These are phyloP conservation scores for Conops quadrifasciatus DNA, from an alignment of 2,888 invertebrate species.

Conservation along the genomic window DNA sequence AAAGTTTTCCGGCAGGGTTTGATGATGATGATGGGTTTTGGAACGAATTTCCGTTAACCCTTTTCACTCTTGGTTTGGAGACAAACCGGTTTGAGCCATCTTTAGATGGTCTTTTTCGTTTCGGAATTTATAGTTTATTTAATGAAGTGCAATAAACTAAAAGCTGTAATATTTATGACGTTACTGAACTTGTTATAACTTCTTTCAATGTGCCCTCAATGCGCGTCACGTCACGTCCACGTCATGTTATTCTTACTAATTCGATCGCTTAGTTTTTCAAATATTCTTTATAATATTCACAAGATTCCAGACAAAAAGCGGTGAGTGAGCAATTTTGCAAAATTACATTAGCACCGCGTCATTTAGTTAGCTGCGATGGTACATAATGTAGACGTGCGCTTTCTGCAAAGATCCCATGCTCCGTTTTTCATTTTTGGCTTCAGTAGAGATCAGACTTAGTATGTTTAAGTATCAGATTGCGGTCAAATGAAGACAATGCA, in stretches of 20 bases:
- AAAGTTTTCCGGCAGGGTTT: too few relatives aligned
- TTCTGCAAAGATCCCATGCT: neutral
- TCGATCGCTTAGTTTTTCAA: conserved; percentile 51
- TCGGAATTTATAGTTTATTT: too few relatives aligned
- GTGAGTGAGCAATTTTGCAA: conserved; percentile 49
- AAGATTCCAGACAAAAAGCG: conserved; percentile 52
- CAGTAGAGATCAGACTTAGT: neutral
- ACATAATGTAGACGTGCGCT: too few relatives aligned
- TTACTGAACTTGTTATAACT: neutral
- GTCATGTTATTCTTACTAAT: conserved; percentile 16
- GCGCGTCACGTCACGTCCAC: too few relatives aligned
- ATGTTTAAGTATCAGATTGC: neutral
- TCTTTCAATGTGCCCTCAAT: conserved; percentile 40
- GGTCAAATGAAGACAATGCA: too few relatives aligned
- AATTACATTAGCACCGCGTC: neutral
- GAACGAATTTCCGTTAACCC: too few relatives aligned
- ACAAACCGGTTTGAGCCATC: too few relatives aligned
- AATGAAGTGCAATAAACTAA: too few relatives aligned
- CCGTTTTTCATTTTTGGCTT: conserved; percentile 16
- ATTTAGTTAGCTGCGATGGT: conserved; percentile 6
- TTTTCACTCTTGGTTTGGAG: too few relatives aligned
- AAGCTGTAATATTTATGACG: too few relatives aligned
- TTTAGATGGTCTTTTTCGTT: too few relatives aligned
- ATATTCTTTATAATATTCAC: conserved; percentile 53
- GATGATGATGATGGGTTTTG: too few relatives aligned